Evolutionary conservation across 2,113 vertebrate genomes (phyloP).

Genomic region (Dunckerocampus dactyliophorus): DNA sequence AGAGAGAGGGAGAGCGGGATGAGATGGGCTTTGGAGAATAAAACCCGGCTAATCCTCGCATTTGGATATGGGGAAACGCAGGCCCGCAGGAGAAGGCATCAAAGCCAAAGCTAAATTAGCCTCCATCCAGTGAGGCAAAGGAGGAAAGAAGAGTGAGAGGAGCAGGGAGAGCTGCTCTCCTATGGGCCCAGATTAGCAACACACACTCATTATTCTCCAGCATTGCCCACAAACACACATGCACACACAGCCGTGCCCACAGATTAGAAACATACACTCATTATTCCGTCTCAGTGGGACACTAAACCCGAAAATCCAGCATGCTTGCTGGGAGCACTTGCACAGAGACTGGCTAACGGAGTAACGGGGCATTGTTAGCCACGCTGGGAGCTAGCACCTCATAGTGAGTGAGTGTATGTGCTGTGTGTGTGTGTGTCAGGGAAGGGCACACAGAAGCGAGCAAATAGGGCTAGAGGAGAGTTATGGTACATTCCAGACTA

Average conservation of each 20-base stretch:
- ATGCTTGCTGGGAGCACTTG: slow-evolving; percentile 66
- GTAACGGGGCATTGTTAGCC: slow-evolving; percentile 67
- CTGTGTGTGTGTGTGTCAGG: slow-evolving; percentile 23
- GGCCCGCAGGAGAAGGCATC: slow-evolving; percentile 71
- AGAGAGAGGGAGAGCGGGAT: slow-evolving; percentile 63
- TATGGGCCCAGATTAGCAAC: slow-evolving; percentile 76
- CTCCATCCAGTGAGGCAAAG: slow-evolving; percentile 58
- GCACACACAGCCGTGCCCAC: slow-evolving; percentile 48
- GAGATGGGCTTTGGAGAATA: slow-evolving; percentile 74
- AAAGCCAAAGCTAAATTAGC: slow-evolving; percentile 71
- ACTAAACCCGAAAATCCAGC: slow-evolving; percentile 78
- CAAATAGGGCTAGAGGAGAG: slow-evolving; percentile 69
- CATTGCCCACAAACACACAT: slow-evolving; percentile 60
- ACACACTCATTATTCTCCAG: slow-evolving; percentile 68
- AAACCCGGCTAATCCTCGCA: slow-evolving; percentile 73
- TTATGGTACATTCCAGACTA: background rate
- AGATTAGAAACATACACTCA: slow-evolving; percentile 75
- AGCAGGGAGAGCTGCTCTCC: slow-evolving; percentile 72
- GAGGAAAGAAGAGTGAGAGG: slow-evolving; percentile 64
- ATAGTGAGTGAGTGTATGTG: slow-evolving; percentile 23
- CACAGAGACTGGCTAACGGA: slow-evolving; percentile 58
- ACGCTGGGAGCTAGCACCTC: slow-evolving; percentile 45
- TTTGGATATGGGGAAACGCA: slow-evolving; percentile 74
- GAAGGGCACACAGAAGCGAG: slow-evolving; percentile 59
- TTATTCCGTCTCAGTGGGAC: slow-evolving; percentile 77